Percentiles rank a stretch among this genome's conserved stretches.
Evolutionary conservation across 2,797 vertebrate genomes (phyloP).

Genomic region (Diglossa cyanea): DNA sequence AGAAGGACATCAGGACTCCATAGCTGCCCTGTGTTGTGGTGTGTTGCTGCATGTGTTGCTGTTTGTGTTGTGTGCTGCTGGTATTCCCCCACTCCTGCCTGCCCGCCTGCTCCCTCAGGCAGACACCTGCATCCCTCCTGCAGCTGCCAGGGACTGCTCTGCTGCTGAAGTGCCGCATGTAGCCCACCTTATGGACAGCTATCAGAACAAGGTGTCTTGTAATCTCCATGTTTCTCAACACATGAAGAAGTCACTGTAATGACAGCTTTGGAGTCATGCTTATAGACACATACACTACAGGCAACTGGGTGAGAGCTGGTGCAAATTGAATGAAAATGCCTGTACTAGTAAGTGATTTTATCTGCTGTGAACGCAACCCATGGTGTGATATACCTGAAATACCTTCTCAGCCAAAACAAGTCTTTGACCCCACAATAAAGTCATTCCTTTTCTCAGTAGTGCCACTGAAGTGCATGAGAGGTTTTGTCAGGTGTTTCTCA

Average conservation of each 20-base stretch:
- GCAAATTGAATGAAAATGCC: neutral
- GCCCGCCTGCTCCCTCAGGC: neutral
- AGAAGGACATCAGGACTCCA: neutral
- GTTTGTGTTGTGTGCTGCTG: neutral
- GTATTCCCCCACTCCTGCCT: rapidly evolving
- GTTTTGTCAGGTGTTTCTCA: neutral
- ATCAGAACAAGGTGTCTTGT: neutral
- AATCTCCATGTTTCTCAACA: neutral
- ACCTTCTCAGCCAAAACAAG: neutral
- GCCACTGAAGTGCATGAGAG: neutral
- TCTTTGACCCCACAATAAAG: neutral
- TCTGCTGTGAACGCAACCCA: neutral
- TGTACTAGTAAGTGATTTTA: neutral
- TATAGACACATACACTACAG: neutral
- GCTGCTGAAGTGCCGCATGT: neutral
- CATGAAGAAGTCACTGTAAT: neutral
- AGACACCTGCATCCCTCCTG: rapidly evolving
- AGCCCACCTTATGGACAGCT: neutral
- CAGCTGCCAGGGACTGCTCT: neutral
- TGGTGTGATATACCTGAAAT: neutral
- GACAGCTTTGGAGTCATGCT: neutral
- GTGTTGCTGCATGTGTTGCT: neutral
- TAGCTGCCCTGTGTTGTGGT: rapidly evolving
- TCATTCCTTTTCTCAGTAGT: neutral
- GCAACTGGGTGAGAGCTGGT: neutral